These are phyloP conservation scores for Guaruba guarouba DNA, from an alignment of 2,113 vertebrate species.

Conservation along the genomic window DNA sequence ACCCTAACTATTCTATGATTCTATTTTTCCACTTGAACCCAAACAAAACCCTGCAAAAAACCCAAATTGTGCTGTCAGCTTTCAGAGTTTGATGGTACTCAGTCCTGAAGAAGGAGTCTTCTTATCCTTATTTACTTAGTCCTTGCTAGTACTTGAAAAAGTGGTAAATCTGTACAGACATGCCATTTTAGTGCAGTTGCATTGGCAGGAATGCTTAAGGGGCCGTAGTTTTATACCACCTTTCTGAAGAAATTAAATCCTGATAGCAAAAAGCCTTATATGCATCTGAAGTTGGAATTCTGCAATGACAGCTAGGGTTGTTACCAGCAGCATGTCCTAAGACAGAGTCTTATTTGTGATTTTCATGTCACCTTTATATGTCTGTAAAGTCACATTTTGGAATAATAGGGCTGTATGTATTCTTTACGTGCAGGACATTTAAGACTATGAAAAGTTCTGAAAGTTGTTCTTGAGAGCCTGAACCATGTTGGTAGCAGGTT, in stretches of 20 bases:
- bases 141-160: background rate
- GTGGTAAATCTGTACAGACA: background rate
- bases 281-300: background rate
- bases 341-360: background rate
- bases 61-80: background rate
- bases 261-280: background rate
- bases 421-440: background rate
- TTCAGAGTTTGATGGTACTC: background rate
- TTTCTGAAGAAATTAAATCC: background rate
- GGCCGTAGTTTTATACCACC: background rate
- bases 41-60: background rate
- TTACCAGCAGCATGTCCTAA: background rate
- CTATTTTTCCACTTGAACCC: background rate
- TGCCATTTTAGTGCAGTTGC: background rate
- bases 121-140: background rate
- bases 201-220: background rate
- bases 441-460: background rate
- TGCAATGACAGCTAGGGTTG: background rate
- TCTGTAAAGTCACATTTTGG: background rate
- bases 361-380: background rate
- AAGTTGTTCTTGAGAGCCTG: background rate
- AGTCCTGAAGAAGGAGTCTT: background rate
- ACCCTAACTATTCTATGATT: no score
- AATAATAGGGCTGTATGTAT: background rate
- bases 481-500: background rate